Percentiles rank a stretch among this genome's conserved stretches.
These are phyloP conservation scores for Dysmachus trigonus DNA, from an alignment of 2,888 invertebrate species.

Conservation along the genomic window DNA sequence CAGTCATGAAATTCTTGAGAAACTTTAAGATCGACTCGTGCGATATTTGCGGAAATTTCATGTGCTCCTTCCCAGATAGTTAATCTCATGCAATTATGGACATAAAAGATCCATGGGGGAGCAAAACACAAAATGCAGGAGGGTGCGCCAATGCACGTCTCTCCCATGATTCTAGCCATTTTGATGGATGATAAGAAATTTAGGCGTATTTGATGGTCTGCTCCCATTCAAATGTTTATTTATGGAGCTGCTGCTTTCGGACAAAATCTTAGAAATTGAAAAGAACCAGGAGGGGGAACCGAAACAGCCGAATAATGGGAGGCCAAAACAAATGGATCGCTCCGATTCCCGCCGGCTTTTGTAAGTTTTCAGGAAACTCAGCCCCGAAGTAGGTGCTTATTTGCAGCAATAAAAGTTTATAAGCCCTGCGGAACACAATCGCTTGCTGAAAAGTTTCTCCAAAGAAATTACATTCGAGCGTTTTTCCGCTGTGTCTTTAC, in stretches of 20 bases:
- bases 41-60: constrained; percentile 8
- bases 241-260: constrained; percentile 11
- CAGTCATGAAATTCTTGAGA: background rate
- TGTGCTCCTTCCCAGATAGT: background rate
- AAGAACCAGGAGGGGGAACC: background rate
- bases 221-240: constrained; percentile 29
- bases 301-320: background rate
- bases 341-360: background rate
- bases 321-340: constrained; percentile 14
- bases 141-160: background rate
- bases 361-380: background rate
- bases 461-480: background rate
- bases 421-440: background rate
- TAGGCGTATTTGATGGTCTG: constrained; percentile 28
- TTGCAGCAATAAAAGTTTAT: constrained; percentile 21
- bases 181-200: constrained; percentile 26
- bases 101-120: background rate
- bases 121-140: background rate
- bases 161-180: background rate
- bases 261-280: constrained; percentile 21
- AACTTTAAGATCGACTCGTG: constrained; percentile 14
- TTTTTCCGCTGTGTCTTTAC: background rate
- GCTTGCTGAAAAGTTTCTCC: background rate
- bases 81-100: constrained; percentile 17
- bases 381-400: background rate